Evolutionary conservation across 1,140 invertebrate species (phyloP).

Genomic region (Pseudomyrmex dendroicus): DNA sequence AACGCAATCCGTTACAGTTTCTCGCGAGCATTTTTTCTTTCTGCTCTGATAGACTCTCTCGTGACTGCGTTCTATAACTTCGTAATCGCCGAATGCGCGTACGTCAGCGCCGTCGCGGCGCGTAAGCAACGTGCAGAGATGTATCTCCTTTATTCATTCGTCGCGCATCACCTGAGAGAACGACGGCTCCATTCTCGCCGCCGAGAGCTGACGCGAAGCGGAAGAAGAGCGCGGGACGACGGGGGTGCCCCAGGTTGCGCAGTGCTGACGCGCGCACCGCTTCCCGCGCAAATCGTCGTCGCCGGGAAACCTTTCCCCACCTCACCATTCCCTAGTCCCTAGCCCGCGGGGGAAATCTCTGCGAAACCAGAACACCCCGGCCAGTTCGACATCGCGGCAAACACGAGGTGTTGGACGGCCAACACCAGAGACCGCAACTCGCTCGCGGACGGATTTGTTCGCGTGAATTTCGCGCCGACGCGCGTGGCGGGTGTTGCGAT

Average conservation of each 20-base stretch:
- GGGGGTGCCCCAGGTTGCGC: slow-evolving; percentile 50
- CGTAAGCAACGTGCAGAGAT: background rate
- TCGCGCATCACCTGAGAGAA: slow-evolving; percentile 42
- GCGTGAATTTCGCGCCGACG: background rate
- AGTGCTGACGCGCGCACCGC: slow-evolving; percentile 59
- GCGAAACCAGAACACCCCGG: slow-evolving; percentile 83
- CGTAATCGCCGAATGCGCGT: background rate
- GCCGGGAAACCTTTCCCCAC: slow-evolving; percentile 30
- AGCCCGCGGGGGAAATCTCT: slow-evolving; percentile 72
- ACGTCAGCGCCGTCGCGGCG: slow-evolving; percentile 36
- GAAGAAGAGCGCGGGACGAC: slow-evolving; percentile 15
- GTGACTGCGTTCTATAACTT: slow-evolving; percentile 10
- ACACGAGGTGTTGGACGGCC: slow-evolving; percentile 75
- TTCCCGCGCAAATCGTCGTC: slow-evolving; percentile 70
- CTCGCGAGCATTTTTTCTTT: background rate
- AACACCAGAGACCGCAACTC: background rate
- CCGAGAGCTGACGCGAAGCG: slow-evolving; percentile 5
- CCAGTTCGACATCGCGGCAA: slow-evolving; percentile 82
- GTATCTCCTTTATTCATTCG: slow-evolving; percentile 38
- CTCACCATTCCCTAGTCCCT: slow-evolving; percentile 46
- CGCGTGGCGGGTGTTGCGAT: background rate
- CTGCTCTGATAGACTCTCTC: slow-evolving; percentile 7
- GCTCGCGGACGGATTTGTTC: background rate
- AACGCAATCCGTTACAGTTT: slow-evolving; percentile 1
- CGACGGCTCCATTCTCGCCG: slow-evolving; percentile 44